Base-by-base conservation (phyloP, 2,888 invertebrate species). In the Pyrrhosoma nymphula region DNA sequence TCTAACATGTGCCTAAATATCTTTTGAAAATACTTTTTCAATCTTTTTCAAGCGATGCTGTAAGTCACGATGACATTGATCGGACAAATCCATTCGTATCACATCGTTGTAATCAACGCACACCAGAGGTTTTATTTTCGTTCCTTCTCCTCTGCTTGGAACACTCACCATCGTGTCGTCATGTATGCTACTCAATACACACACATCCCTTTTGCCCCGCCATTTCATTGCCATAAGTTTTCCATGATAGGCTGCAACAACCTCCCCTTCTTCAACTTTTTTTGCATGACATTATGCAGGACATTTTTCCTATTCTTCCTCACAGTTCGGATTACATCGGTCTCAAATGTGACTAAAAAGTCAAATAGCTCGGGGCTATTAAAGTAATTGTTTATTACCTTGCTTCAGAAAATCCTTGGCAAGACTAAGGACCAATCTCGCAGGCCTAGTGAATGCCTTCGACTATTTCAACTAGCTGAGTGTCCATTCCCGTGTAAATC, bases 101-200 rank as follows among this genome's bases (percentile, higher is more conserved):
- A 30, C 75, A 75, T 75, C 75, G 75, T 75, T 75, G 75, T 75
- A 75, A 75, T 75, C 75, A 8, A 75, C 20, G 75, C 75, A 75
- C 10, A 20, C 75, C 30, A 14, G 75, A 75, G 75, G 75, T 20
- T 75, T 75, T 75, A 8, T 14, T 30, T 75, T 75, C 20, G 75
- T 75, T 75, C 75, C 75, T 8, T 30, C 75, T n/a, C 75, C 75
- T 75, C 75, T 75, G 20, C 75, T 75, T 26, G n/a, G 75, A 75
- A 75, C 20, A 8, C 8, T 30, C 30, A 75, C 75, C 75, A 75
- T 75, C 20, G 75, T 30, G 20, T 14, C 75, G 20, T 75, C 75
- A 20, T 75, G 75, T n/a, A 30, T 75, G 75, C 75, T 75, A 20
- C 75, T 75, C 75, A 75, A 75, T 75, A 75, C 20, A 20, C 75